phyloP scores from a whole-genome alignment of 2,888 invertebrate genomes.

The Diadegma fenestrale region DNA sequence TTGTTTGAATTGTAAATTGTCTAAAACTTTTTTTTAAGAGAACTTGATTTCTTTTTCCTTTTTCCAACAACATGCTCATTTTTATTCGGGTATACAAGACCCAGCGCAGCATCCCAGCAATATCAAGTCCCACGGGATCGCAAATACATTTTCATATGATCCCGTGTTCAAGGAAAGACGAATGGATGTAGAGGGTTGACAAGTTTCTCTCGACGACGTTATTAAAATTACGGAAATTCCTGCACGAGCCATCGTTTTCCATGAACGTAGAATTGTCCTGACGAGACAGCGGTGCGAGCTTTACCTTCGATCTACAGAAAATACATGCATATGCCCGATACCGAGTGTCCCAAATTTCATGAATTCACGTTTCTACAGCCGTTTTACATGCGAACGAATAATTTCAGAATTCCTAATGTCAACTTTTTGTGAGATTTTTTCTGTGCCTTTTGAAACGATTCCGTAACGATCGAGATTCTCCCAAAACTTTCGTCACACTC shows the following conservation, averaged over 20 bases:
- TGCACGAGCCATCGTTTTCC: constrained; percentile 33
- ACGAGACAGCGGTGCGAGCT: constrained; percentile 15
- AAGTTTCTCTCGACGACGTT: constrained; percentile 43
- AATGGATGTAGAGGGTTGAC: neutral
- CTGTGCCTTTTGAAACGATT: neutral
- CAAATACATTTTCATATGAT: constrained; percentile 55
- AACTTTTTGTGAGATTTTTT: neutral
- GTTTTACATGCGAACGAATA: neutral
- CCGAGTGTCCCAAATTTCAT: neutral
- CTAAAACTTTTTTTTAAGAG: constrained; percentile 19
- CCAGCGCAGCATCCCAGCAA: constrained; percentile 24
- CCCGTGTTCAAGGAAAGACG: constrained; percentile 31
- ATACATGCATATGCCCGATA: constrained; percentile 6
- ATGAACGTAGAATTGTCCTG: constrained; percentile 31
- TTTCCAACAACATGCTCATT: constrained; percentile 11
- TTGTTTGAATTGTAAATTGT: too few relatives aligned
- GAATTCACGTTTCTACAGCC: neutral
- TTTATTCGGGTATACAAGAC: neutral
- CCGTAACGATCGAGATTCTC: neutral
- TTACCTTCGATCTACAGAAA: constrained; percentile 31
- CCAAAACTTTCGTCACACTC: too few relatives aligned
- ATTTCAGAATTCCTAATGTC: neutral
- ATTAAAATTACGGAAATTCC: constrained; percentile 67
- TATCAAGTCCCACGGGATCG: constrained; percentile 37
- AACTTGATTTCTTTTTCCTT: constrained; percentile 1